A percentile compares a stretch with the other conserved stretches of the same genome.
These are phyloP conservation scores for Radopholus similis DNA, from an alignment of 1,140 invertebrate genomes.

Conservation along the genomic window DNA sequence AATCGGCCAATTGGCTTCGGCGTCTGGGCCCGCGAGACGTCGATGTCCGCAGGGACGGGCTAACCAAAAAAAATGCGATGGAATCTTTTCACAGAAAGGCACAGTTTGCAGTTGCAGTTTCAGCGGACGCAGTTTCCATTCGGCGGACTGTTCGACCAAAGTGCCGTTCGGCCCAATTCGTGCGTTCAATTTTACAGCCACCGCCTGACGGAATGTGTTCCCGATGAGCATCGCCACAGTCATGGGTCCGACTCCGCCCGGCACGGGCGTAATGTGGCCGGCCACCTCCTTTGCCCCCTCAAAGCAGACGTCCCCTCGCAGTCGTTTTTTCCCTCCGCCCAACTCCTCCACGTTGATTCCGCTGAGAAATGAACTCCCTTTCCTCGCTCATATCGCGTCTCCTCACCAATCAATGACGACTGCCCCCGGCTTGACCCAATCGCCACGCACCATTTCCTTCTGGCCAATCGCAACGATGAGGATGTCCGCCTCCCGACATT, in stretches of 20 bases:
- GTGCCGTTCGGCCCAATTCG: not conserved
- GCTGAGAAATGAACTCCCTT: slow-evolving; percentile 38
- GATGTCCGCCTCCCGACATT: slow-evolving; percentile 74
- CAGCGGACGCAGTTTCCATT: slow-evolving; percentile 21
- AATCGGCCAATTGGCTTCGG: slow-evolving; percentile 62
- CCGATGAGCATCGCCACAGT: slow-evolving; percentile 95
- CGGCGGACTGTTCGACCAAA: not conserved
- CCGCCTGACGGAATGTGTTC: slow-evolving; percentile 75
- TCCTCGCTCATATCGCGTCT: no score
- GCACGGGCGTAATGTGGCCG: slow-evolving; percentile 88
- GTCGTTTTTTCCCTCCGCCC: slow-evolving; percentile 61
- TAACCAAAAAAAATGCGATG: not conserved
- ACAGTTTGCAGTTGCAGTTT: slow-evolving; percentile 2
- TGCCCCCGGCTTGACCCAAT: slow-evolving; percentile 95
- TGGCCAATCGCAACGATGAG: slow-evolving; percentile 89
- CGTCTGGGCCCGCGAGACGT: slow-evolving; percentile 48
- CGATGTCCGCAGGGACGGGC: slow-evolving; percentile 56
- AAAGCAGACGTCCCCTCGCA: slow-evolving; percentile 93
- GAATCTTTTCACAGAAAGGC: not conserved
- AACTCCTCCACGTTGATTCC: slow-evolving; percentile 91
- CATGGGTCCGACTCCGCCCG: slow-evolving; percentile 95
- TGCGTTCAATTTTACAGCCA: slow-evolving; percentile 16
- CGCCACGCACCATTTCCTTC: slow-evolving; percentile 83
- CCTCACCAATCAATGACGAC: slow-evolving; percentile 88
- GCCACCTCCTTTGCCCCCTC: slow-evolving; percentile 75